Conservation (phyloP, 2,888 invertebrate genomes). For the Scaptomyza parva region DNA sequence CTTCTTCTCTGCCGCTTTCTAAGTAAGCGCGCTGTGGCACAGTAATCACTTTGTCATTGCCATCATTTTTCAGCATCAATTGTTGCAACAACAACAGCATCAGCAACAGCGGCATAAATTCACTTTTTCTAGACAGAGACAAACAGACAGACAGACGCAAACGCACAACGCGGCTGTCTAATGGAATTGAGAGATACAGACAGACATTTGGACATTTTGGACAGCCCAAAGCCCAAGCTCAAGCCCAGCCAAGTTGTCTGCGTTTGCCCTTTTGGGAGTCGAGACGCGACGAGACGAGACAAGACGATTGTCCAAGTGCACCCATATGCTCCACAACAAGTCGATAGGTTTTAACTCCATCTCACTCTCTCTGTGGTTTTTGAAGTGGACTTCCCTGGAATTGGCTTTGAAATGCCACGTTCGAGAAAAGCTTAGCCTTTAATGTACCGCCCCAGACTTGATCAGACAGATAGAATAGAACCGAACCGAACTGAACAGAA, state of each 20-base stretch:
- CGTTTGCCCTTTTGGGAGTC: conserved; percentile 48
- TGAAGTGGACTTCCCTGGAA: conserved; percentile 78
- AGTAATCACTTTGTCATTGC: conserved; percentile 81
- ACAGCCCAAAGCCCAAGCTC: conserved; percentile 4
- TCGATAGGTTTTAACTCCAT: conserved; percentile 28
- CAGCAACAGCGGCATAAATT: conserved; percentile 66
- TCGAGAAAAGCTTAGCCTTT: conserved; percentile 56
- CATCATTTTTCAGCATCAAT: conserved; percentile 77
- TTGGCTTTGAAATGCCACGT: conserved; percentile 58
- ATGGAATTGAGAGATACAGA: conserved; percentile 70
- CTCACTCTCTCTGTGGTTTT: conserved; percentile 9
- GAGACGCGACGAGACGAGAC: conserved; percentile 1
- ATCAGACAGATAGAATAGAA: conserved; percentile 15
- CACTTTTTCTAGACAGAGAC: conserved; percentile 55
- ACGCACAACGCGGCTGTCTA: conserved; percentile 44
- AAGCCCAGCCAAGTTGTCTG: conserved; percentile 51
- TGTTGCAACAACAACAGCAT: conserved; percentile 45
- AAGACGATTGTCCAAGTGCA: conserved; percentile 45
- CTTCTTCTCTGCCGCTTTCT: conserved; percentile 55
- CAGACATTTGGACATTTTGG: conserved; percentile 23
- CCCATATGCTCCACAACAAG: conserved; percentile 53
- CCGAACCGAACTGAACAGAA: conserved; percentile 6
- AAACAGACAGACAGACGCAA: conserved; percentile 2
- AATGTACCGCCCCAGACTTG: conserved; percentile 58
- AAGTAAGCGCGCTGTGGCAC: conserved; percentile 45